phyloP scores from a whole-genome alignment of 2,113 vertebrate species.

The Callionymus lyra region DNA sequence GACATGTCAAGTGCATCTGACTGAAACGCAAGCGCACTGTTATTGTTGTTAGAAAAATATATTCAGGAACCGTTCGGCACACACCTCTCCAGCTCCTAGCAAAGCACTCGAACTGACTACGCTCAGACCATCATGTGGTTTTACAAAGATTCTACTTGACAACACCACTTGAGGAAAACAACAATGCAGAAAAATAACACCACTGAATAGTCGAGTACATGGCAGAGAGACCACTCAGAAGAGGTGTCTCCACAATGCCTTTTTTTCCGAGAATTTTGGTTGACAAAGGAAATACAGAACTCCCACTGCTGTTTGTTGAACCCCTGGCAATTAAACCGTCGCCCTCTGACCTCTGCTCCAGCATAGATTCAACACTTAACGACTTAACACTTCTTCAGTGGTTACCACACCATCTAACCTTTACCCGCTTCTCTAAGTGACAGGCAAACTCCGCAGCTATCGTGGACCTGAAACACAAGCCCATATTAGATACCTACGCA shows the following conservation, averaged over 20 bases:
- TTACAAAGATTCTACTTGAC: no score
- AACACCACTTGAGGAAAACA: constrained; percentile 18
- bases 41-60: no score
- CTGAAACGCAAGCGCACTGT: no score
- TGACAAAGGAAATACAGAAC: constrained; percentile 30
- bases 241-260: constrained; percentile 14
- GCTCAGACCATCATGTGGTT: constrained; percentile 4
- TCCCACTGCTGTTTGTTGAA: constrained; percentile 33
- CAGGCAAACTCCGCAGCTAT: no score
- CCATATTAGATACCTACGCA: constrained; percentile 4
- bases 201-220: constrained; percentile 25
- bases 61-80: no score
- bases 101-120: no score
- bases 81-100: no score
- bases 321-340: constrained; percentile 33
- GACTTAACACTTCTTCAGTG: background rate
- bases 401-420: constrained; percentile 5
- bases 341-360: constrained; percentile 14
- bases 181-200: constrained; percentile 25
- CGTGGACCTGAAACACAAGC: no score
- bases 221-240: constrained; percentile 32
- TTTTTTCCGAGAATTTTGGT: constrained; percentile 26
- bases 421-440: background rate
- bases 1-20: no score
- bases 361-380: background rate